phyloP scores from a whole-genome alignment of 2,888 invertebrate species.

The Eupsilia transversa region DNA sequence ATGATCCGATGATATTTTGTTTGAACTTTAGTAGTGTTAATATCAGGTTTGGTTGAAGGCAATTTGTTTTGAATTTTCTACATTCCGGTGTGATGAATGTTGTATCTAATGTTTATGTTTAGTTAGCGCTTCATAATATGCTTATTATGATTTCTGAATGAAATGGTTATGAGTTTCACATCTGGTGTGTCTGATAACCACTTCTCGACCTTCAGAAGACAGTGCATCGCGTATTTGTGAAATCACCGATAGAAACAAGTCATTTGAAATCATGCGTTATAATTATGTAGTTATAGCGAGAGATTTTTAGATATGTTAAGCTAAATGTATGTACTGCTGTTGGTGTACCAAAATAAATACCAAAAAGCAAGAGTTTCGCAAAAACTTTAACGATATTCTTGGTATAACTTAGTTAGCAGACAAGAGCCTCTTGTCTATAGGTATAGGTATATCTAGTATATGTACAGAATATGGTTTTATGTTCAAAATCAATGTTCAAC shows the following conservation, averaged over 20 bases:
- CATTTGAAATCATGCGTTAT: neutral
- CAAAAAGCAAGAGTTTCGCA: neutral
- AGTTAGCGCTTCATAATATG: neutral
- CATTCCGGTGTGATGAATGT: constrained; percentile 30
- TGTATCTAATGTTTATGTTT: neutral
- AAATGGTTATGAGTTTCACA: neutral
- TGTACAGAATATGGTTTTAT: too few relatives aligned
- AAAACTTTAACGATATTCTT: neutral
- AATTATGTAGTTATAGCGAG: neutral
- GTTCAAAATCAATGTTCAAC: neutral
- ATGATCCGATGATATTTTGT: constrained; percentile 71
- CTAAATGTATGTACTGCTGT: neutral
- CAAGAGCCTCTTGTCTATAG: too few relatives aligned
- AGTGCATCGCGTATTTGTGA: neutral
- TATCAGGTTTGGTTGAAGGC: constrained; percentile 43
- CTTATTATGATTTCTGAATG: neutral
- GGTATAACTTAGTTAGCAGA: neutral
- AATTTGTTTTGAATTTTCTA: constrained; percentile 63
- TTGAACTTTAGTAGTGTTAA: constrained; percentile 58
- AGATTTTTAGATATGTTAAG: neutral
- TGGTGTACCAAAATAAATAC: neutral
- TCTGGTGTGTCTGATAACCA: neutral
- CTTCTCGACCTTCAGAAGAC: neutral
- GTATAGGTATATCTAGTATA: too few relatives aligned
- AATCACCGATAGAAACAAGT: neutral